phyloP scores from a whole-genome alignment of 2,888 invertebrate genomes.

The Thymelicus lineola region DNA sequence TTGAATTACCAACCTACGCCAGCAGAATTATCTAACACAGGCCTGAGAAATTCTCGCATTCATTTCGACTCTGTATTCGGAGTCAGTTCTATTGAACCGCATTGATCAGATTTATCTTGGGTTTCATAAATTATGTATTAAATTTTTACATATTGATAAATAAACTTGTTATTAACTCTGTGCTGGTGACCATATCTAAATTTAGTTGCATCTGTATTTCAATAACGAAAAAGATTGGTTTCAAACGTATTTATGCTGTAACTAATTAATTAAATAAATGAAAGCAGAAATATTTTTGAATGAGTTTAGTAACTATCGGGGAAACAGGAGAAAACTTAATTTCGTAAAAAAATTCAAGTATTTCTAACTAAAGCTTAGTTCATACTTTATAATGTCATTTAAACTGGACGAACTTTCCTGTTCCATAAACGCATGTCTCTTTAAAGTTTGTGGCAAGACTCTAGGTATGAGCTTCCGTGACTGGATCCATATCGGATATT shows the following conservation, averaged over 20 bases:
- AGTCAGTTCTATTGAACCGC: not conserved
- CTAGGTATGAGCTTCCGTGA: constrained; percentile 51
- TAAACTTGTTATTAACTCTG: not conserved
- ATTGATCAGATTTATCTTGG: not conserved
- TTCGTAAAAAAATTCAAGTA: too few relatives aligned
- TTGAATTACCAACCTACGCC: constrained; percentile 53
- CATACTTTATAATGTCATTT: too few relatives aligned
- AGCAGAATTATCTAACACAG: constrained; percentile 54
- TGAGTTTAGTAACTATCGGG: too few relatives aligned
- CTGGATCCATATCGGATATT: constrained; percentile 67
- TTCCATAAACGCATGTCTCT: not conserved
- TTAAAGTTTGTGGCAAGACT: not conserved
- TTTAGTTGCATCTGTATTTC: not conserved
- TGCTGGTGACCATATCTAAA: not conserved
- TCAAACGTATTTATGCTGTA: too few relatives aligned
- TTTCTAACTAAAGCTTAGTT: too few relatives aligned
- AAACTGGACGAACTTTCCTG: not conserved
- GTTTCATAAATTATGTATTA: not conserved
- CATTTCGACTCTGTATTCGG: not conserved
- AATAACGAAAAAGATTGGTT: too few relatives aligned
- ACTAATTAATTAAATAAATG: too few relatives aligned
- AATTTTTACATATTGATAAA: not conserved
- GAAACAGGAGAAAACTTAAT: too few relatives aligned
- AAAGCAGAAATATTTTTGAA: too few relatives aligned
- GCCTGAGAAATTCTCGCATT: constrained; percentile 30